These are phyloP conservation scores for Gortyna flavago DNA, from an alignment of 2,888 invertebrate species.

Conservation along the genomic window DNA sequence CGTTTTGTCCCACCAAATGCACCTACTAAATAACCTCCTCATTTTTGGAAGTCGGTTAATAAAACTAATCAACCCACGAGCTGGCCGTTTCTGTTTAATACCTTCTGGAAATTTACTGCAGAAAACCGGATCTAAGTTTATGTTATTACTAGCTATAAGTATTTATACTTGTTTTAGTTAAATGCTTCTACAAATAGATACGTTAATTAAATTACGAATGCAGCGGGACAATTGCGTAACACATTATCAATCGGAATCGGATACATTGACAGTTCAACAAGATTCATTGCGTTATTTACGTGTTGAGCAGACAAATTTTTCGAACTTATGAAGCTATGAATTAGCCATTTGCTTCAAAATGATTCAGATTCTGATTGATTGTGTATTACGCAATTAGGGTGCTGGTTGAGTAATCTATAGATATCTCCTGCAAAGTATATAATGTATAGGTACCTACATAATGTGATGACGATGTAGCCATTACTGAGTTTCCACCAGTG, in stretches of 20 bases:
- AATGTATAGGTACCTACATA: background rate
- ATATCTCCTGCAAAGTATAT: background rate
- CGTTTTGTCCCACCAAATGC: background rate
- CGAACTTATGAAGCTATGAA: no score
- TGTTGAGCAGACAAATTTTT: no score
- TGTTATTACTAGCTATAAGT: background rate
- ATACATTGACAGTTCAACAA: no score
- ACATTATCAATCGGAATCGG: no score
- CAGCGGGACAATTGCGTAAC: no score
- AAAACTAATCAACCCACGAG: background rate
- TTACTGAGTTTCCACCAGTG: background rate
- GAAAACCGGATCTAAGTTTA: constrained; percentile 21
- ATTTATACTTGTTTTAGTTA: constrained; percentile 4
- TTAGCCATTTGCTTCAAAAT: no score
- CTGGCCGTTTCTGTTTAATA: background rate
- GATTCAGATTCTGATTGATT: no score
- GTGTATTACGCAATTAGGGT: no score
- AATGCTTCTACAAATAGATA: constrained; percentile 14
- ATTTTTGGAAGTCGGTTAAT: no score
- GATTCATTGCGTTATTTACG: no score
- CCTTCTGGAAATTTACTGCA: background rate
- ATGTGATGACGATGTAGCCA: background rate
- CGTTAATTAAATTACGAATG: background rate
- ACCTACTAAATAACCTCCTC: no score
- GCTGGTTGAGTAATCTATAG: background rate